Evolutionary conservation across 2,888 invertebrate genomes (phyloP).

Genomic region (Punctoribates punctum): DNA sequence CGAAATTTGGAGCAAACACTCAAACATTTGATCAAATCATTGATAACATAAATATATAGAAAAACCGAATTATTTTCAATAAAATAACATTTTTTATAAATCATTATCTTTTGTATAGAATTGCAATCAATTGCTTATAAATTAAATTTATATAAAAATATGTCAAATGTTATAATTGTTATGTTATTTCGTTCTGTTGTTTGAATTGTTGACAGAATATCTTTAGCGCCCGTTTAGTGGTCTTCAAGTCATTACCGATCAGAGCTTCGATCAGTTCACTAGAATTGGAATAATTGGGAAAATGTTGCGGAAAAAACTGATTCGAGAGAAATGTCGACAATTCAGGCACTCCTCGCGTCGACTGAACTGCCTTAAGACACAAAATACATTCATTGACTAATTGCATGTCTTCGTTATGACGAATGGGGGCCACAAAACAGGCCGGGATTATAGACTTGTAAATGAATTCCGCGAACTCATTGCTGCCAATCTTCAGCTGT

Average conservation of each 20-base stretch:
- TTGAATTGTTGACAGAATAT: conserved; percentile 28
- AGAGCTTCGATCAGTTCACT: conserved; percentile 21
- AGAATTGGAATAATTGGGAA: conserved; percentile 33
- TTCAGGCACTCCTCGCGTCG: conserved; percentile 34
- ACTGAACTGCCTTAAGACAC: conserved; percentile 33
- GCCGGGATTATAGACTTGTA: conserved; percentile 58
- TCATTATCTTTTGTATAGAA: conserved; percentile 3
- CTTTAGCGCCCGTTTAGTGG: conserved; percentile 27
- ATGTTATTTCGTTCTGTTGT: conserved; percentile 31
- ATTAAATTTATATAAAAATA: conserved; percentile 14
- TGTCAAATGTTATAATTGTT: not conserved
- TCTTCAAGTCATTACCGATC: conserved; percentile 24
- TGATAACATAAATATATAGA: conserved; percentile 4
- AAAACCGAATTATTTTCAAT: not conserved
- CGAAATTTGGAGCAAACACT: not conserved
- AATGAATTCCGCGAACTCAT: conserved; percentile 57
- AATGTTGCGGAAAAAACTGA: conserved; percentile 41
- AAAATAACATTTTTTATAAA: conserved; percentile 16
- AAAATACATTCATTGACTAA: conserved; percentile 37
- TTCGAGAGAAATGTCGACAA: conserved; percentile 17
- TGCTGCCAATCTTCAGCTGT: conserved; percentile 36
- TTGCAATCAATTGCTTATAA: not conserved
- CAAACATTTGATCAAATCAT: not conserved
- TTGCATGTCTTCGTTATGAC: conserved; percentile 26
- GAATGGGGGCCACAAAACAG: conserved; percentile 54